Conservation (phyloP, 2,888 invertebrate species). For the Dryocosmus kuriphilus region DNA sequence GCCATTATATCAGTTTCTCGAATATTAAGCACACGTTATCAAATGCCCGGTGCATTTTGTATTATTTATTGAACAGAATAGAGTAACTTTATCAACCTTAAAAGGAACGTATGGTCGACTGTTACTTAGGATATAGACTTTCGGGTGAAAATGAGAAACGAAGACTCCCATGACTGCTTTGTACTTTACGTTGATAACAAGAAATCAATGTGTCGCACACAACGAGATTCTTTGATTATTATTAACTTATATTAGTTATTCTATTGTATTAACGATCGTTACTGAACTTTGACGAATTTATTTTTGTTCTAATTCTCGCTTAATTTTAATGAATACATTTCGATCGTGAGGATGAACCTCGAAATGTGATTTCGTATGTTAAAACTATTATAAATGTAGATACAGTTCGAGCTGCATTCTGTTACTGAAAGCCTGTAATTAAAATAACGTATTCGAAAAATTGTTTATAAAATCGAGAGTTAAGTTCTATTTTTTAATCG, state of each 20-base stretch:
- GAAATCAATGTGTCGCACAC: not conserved
- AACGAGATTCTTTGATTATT: not conserved
- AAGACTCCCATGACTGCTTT: conserved; percentile 10
- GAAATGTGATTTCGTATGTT: not conserved
- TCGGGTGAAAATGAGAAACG: not conserved
- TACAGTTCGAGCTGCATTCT: not conserved
- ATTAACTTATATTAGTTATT: not conserved
- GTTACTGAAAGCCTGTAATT: conserved; percentile 49
- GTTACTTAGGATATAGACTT: not conserved
- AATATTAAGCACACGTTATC: not conserved
- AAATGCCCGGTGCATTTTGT: not conserved
- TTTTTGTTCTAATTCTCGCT: not conserved
- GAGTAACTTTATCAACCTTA: not conserved
- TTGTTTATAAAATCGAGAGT: not conserved
- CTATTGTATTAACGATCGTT: not conserved
- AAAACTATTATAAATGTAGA: not conserved
- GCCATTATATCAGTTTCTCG: not conserved
- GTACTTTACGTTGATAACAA: conserved; percentile 2
- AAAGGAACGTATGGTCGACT: not conserved
- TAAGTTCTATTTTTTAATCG: conserved; percentile 25
- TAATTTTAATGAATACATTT: not conserved
- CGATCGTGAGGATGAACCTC: not conserved
- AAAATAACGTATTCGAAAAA: not conserved
- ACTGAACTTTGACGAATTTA: not conserved
- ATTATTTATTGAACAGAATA: not conserved